A percentile compares a stretch with the other conserved stretches of the same genome.
These are phyloP conservation scores for Pemphigus obesinymphae DNA, from an alignment of 1,140 invertebrate genomes.

Conservation along the genomic window DNA sequence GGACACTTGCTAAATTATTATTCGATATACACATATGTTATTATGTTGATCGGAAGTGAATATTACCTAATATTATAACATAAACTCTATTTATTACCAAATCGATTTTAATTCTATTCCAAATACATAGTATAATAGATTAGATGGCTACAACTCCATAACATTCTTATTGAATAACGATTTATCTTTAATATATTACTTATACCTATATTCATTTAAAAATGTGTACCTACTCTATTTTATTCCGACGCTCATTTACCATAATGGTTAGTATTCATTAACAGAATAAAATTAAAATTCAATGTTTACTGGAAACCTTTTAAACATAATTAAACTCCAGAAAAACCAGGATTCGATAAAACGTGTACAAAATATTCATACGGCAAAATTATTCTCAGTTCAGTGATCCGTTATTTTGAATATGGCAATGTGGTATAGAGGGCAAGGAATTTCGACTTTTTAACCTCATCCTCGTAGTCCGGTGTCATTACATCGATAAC, in stretches of 20 bases:
- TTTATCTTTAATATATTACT: too few species aligned
- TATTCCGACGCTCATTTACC: too few species aligned
- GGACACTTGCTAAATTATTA: too few species aligned
- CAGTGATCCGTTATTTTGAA: slow-evolving; percentile 34
- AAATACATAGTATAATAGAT: too few species aligned
- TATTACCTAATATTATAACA: too few species aligned
- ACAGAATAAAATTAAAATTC: not conserved
- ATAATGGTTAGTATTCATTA: not conserved
- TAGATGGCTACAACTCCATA: too few species aligned
- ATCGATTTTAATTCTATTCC: too few species aligned
- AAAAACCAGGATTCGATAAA: not conserved
- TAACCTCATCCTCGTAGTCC: not conserved
- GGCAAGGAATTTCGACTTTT: not conserved
- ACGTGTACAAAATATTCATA: slow-evolving; percentile 4
- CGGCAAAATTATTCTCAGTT: slow-evolving; percentile 26
- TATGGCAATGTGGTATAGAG: not conserved
- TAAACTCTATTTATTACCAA: too few species aligned
- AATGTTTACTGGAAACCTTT: not conserved
- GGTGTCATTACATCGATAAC: slow-evolving; percentile 15
- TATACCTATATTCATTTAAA: too few species aligned
- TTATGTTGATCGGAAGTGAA: too few species aligned
- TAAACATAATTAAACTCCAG: not conserved
- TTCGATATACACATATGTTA: too few species aligned
- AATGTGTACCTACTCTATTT: not conserved
- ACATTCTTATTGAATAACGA: too few species aligned